Base-by-base conservation (phyloP, 1,140 invertebrate species). In the Colletes latitarsis region DNA sequence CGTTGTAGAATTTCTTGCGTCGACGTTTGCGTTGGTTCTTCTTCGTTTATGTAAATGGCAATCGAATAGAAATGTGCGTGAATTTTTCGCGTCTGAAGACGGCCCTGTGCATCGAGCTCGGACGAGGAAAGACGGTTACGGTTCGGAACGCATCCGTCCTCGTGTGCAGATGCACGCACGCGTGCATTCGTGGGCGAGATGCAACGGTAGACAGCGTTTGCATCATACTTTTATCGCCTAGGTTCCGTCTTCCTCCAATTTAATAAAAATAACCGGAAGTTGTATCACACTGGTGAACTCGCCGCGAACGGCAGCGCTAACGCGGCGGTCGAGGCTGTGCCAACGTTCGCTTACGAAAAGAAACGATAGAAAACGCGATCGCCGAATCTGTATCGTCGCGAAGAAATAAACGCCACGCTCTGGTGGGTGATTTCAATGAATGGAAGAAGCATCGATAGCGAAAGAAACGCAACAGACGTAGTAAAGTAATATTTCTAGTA, bases 41-140 rank as follows among this genome's bases (percentile, higher is more conserved):
- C 9, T 0, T 46, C 10, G 15, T 1, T 4, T 63, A 63, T 63
- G 60, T 39, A 41, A 15, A 64, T 63, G 17, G 60, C 30, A 15
- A 19, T 9, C 9, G 46, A 53, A 41, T 55, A 43, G 39, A 75
- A 19, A 15, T 41, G n/a, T 17, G 64, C 19, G 74, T 62, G 69
- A 62, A 57, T 57, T 77, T 66, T 53, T 55, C 49, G 21, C 41
- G 55, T 21, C 39, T 4, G 6, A 57, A 66, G 60, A 41, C 82
- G 66, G 21, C 53, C 9, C 46, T 52, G 53, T 43, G 74, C 80
- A 76, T 64, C 64, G 69, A 62, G 70, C 57, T 46, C 43, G 72
- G 53, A 64, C 72, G 73, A 82, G 70, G 83, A 67, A 78, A 85
- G 84, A 86, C 79, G 74, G 84, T 85, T 85, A 82, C 84, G 84